Conservation (phyloP, 2,797 vertebrate genomes). For the Crocidura indochinensis region DNA sequence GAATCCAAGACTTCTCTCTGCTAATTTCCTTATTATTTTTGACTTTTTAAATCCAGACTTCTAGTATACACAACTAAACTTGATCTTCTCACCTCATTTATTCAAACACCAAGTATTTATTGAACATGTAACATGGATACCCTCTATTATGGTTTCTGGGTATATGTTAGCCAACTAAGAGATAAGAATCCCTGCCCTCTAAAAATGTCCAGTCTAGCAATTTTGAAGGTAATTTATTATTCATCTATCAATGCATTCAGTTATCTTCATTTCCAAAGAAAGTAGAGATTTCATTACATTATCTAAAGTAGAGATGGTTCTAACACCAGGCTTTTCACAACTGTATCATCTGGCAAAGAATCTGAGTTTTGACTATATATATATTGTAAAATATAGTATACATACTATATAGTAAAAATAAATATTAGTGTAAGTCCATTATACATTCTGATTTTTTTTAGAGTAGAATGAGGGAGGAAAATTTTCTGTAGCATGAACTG, state of each 20-base stretch:
- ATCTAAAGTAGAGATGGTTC: background rate
- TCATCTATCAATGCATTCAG: background rate
- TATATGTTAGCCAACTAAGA: constrained; percentile 14
- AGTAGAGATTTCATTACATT: background rate
- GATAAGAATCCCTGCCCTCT: background rate
- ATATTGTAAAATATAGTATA: too few species aligned
- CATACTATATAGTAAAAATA: background rate
- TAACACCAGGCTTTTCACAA: background rate
- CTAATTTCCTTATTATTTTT: background rate
- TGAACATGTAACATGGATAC: background rate
- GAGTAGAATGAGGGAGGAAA: too few species aligned
- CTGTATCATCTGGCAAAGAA: constrained; percentile 22
- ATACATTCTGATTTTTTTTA: constrained; percentile 37
- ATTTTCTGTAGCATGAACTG: too few species aligned
- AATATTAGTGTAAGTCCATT: constrained; percentile 24
- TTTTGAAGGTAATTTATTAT: constrained; percentile 12
- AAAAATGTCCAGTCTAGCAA: constrained; percentile 25
- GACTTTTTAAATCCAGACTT: background rate
- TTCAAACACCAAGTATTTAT: background rate
- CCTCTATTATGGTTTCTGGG: background rate
- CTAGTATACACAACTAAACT: background rate
- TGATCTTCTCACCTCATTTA: constrained; percentile 55
- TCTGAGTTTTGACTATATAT: background rate
- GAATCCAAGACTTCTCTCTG: background rate
- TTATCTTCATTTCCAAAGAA: constrained; percentile 48